These are phyloP conservation scores for Lamproptera curius DNA, from an alignment of 2,888 invertebrate genomes.

Conservation along the genomic window DNA sequence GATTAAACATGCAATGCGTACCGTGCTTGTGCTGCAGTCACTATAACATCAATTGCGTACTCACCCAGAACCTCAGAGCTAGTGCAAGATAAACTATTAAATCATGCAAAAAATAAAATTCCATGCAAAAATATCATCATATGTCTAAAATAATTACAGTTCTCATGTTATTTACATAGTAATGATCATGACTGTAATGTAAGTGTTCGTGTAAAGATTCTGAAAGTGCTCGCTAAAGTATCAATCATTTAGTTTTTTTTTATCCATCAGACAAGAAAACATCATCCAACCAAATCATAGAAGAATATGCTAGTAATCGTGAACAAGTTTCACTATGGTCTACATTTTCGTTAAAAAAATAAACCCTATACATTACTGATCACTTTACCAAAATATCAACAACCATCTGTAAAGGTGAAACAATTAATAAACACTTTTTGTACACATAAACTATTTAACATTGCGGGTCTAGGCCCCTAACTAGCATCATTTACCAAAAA, in stretches of 20 bases:
- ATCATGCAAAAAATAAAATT: slow-evolving; percentile 17
- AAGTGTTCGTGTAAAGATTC: slow-evolving; percentile 57
- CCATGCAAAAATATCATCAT: slow-evolving; percentile 17
- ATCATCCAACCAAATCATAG: slow-evolving; percentile 7
- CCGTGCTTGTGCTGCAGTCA: slow-evolving; percentile 50
- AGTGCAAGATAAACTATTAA: slow-evolving; percentile 10
- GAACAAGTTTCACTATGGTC: slow-evolving; percentile 13
- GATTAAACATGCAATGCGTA: slow-evolving; percentile 53
- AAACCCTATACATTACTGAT: slow-evolving; percentile 47
- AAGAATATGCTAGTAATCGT: slow-evolving; percentile 9
- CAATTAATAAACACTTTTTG: slow-evolving; percentile 53
- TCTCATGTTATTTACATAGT: slow-evolving; percentile 32
- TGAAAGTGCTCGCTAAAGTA: slow-evolving; percentile 53
- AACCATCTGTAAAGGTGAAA: slow-evolving; percentile 74
- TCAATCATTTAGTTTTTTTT: slow-evolving; percentile 32
- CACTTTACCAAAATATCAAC: slow-evolving; percentile 71
- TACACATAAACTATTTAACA: slow-evolving; percentile 52
- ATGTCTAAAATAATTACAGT: slow-evolving; percentile 22
- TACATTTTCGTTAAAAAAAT: slow-evolving; percentile 20
- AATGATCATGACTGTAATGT: slow-evolving; percentile 50
- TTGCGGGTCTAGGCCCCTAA: slow-evolving; percentile 68
- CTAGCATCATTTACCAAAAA: slow-evolving; percentile 43
- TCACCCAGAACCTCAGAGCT: slow-evolving; percentile 36
- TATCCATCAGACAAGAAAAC: slow-evolving; percentile 22
- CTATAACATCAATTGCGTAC: slow-evolving; percentile 34